phyloP scores from a whole-genome alignment of 1,140 invertebrate species.

The Hyphantria cunea region DNA sequence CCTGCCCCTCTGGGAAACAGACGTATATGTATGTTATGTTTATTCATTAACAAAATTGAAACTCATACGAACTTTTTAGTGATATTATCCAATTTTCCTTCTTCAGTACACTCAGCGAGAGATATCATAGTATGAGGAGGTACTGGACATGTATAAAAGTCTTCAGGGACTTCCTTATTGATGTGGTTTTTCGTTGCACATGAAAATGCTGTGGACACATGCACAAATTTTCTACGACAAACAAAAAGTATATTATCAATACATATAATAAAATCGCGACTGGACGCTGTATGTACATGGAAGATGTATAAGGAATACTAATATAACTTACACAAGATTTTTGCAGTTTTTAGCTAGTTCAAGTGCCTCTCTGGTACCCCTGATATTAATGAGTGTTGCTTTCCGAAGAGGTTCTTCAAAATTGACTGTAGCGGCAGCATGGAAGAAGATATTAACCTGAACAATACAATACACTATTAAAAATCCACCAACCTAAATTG shows the following conservation, averaged over 20 bases:
- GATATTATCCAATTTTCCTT: background rate
- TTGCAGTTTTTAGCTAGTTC: background rate
- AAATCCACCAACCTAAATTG: too few species aligned
- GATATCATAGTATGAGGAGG: background rate
- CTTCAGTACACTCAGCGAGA: background rate
- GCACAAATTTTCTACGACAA: constrained; percentile 1
- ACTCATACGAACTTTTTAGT: constrained; percentile 4
- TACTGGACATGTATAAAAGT: constrained; percentile 7
- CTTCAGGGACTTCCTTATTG: background rate
- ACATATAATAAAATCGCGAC: too few species aligned
- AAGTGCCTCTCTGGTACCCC: background rate
- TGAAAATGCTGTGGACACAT: constrained; percentile 7
- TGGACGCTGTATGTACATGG: too few species aligned
- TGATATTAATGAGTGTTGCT: background rate
- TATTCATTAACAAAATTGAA: background rate
- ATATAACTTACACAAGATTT: background rate
- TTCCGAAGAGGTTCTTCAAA: background rate
- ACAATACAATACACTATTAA: too few species aligned
- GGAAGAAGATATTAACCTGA: background rate
- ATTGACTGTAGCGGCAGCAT: background rate
- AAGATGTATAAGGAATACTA: too few species aligned
- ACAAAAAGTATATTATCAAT: too few species aligned
- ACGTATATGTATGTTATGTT: too few species aligned
- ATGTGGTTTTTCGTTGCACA: background rate
- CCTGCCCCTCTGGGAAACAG: too few species aligned